A percentile compares a stretch with the other conserved stretches of the same genome.
These are phyloP conservation scores for Lates calcarifer DNA, from an alignment of 2,113 vertebrate species.

Conservation along the genomic window DNA sequence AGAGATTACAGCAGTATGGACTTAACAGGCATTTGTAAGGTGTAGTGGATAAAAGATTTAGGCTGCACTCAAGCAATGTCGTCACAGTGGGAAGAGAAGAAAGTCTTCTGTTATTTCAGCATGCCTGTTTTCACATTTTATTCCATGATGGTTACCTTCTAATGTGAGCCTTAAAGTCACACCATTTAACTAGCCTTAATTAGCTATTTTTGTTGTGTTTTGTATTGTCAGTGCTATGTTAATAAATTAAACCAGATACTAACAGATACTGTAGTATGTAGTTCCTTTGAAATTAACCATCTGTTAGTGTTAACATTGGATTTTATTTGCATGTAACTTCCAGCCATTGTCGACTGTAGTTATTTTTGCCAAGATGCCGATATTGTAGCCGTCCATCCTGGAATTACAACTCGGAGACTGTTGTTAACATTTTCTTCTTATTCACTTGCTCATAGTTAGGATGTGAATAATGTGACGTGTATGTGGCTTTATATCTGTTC, in stretches of 20 bases:
- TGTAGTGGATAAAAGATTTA: constrained; percentile 33
- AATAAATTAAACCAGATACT: not conserved
- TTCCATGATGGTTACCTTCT: not conserved
- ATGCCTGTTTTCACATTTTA: not conserved
- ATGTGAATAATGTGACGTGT: not conserved
- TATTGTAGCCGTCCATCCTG: not conserved
- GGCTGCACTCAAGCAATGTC: not conserved
- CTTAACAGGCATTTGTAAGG: constrained; percentile 11
- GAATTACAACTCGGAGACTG: not conserved
- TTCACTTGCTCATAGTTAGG: not conserved
- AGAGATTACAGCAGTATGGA: constrained; percentile 48
- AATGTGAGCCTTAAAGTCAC: constrained; percentile 2
- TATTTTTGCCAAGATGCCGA: not conserved
- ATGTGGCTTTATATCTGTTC: not conserved
- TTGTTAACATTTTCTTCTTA: not conserved
- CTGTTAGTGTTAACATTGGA: not conserved
- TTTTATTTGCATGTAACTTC: not conserved
- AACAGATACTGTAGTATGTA: not conserved
- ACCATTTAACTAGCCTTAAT: not conserved
- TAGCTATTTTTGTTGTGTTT: not conserved
- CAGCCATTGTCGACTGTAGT: not conserved
- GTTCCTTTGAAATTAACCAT: not conserved
- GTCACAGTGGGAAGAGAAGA: not conserved
- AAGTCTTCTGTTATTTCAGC: not conserved
- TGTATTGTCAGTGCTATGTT: not conserved